Conservation (phyloP, 2,113 vertebrate species). For the Toxotes jaculatrix region DNA sequence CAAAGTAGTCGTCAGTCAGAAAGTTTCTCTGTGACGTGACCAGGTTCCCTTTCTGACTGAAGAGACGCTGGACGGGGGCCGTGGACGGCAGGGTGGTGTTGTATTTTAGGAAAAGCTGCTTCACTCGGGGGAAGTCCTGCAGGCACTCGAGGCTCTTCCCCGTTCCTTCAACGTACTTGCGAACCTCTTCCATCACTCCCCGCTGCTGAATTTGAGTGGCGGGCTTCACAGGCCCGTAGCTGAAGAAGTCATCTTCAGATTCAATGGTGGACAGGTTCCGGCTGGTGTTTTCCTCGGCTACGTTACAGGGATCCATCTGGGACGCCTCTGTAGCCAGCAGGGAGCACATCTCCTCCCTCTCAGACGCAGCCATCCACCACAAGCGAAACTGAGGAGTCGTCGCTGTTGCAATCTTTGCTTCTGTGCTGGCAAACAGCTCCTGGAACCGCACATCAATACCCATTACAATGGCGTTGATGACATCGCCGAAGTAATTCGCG, state of each 20-base stretch:
- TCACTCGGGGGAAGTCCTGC: conserved; percentile 81
- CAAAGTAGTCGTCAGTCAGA: conserved; percentile 82
- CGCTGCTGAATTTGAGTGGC: conserved; percentile 63
- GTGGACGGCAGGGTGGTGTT: conserved; percentile 83
- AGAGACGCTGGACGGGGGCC: conserved; percentile 80
- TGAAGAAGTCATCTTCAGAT: conserved; percentile 83
- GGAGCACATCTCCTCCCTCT: conserved; percentile 79
- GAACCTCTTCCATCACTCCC: conserved; percentile 76
- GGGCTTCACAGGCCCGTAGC: conserved; percentile 71
- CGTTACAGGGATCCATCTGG: conserved; percentile 68
- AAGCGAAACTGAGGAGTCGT: conserved; percentile 83
- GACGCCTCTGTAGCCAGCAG: conserved; percentile 75
- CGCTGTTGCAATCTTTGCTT: conserved; percentile 78
- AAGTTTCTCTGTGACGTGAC: conserved; percentile 77
- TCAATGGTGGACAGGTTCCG: conserved; percentile 64
- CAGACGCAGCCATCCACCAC: conserved; percentile 81
- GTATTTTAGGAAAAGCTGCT: conserved; percentile 82
- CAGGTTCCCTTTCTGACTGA: conserved; percentile 80
- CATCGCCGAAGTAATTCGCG: conserved; percentile 66
- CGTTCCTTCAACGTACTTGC: conserved; percentile 78
- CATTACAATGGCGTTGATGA: conserved; percentile 67
- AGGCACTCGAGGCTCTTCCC: conserved; percentile 82
- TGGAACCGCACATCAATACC: conserved; percentile 79
- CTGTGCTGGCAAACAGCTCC: conserved; percentile 77
- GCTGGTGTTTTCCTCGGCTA: conserved; percentile 44